Base-by-base conservation (phyloP, 2,888 invertebrate genomes). In the Elegia similella region DNA sequence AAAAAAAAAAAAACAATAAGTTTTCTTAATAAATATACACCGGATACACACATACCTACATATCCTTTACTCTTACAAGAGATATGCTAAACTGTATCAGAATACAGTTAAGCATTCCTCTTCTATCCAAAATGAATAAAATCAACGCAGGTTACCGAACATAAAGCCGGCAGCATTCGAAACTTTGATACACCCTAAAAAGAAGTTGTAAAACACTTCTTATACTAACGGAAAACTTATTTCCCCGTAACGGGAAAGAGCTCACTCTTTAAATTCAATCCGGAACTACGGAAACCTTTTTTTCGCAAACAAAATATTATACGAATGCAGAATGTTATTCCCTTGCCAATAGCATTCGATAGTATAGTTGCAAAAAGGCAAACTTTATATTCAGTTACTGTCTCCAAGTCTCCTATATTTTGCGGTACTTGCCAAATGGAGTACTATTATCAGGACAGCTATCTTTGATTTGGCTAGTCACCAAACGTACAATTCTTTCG, bases 371-470 rank as follows among this genome's bases (percentile, higher is more conserved):
- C 75, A 78, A 74, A 79, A 76, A 73, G 63, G 60, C 63, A 60
- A 76, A 78, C 68, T 76, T 77, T 78, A 70, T 73, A 76, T 82
- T 76, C 69, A 72, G 71, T 74, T 75, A 75, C 70, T 68, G 68
- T 72, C 67, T 69, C 70, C 64, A 61, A 68, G 68, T 72, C 67
- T 69, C 69, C 64, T 62, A 68, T 72, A 78, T 78, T 75, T 80
- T 69, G 69, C 63, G 63, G 64, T 66, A 72, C 73, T 82, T 88
- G 89, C 88, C 88, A 88, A 89, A 88, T 88, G 76, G 82, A 73
- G 71, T 81, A 73, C 78, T 85, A 86, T 84, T 85, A 85, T 82
- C 73, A 76, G 73, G 70, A 68, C 70, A 75, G 74, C 76, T 23
- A 23, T 23, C 23, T 23, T 23, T 23, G 23, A 23, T 23, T 23